These are phyloP conservation scores for Sylvietta virens DNA, from an alignment of 2,113 vertebrate genomes.

Conservation along the genomic window DNA sequence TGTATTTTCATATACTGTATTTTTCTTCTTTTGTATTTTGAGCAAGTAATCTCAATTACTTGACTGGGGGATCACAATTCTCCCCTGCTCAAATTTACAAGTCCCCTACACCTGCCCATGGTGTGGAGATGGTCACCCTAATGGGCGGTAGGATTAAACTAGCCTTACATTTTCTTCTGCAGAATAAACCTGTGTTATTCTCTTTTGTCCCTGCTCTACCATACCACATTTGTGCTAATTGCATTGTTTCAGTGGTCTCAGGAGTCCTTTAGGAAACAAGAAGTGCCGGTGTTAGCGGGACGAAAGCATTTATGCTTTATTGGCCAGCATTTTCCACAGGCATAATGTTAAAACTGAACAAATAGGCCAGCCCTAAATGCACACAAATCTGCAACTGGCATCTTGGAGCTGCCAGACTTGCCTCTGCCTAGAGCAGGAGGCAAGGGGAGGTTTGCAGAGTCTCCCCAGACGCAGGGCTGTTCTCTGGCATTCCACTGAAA, in stretches of 20 bases:
- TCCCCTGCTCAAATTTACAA: neutral
- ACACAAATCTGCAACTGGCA: neutral
- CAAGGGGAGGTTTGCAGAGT: neutral
- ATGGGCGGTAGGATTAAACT: slow-evolving; percentile 27
- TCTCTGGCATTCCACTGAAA: neutral
- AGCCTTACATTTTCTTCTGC: slow-evolving; percentile 19
- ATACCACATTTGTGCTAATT: slow-evolving; percentile 47
- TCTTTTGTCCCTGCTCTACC: slow-evolving; percentile 23
- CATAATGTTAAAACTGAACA: slow-evolving; percentile 23
- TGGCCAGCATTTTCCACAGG: neutral
- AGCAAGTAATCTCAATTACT: neutral
- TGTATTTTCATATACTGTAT: neutral
- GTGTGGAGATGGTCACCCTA: neutral
- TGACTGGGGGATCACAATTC: neutral
- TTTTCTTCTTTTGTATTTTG: neutral
- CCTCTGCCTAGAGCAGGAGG: neutral
- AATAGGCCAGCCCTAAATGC: neutral
- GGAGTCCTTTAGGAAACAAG: slow-evolving; percentile 22
- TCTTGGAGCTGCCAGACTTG: neutral
- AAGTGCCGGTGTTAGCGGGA: neutral
- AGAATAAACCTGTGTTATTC: slow-evolving; percentile 39
- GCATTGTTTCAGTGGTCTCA: slow-evolving; percentile 43
- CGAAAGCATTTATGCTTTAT: slow-evolving; percentile 43
- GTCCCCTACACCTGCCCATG: neutral
- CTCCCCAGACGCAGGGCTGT: accelerated